These are phyloP conservation scores for Dione vanillae DNA, from an alignment of 2,888 invertebrate genomes.

Conservation along the genomic window DNA sequence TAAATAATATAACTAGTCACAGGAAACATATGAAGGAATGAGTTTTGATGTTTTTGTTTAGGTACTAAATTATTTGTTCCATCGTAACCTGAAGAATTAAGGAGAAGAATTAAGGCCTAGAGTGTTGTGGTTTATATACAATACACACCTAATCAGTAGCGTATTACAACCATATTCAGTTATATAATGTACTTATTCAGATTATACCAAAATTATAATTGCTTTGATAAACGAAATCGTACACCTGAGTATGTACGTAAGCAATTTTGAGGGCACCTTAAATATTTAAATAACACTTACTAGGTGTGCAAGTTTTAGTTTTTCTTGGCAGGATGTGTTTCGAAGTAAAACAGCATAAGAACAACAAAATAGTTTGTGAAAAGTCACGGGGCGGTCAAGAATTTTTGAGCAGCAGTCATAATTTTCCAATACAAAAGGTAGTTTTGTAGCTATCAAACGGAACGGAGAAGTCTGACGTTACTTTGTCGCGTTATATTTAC, in stretches of 20 bases:
- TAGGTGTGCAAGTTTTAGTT: not conserved
- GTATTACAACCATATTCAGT: not conserved
- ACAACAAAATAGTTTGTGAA: not conserved
- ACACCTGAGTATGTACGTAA: too few species aligned
- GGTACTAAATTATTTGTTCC: too few species aligned
- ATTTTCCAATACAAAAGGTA: constrained; percentile 37
- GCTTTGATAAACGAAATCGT: not conserved
- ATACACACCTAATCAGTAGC: too few species aligned
- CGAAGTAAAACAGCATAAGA: not conserved
- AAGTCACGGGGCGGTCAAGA: constrained; percentile 6
- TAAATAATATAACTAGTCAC: too few species aligned
- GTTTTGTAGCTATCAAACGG: constrained; percentile 38
- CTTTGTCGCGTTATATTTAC: constrained; percentile 60
- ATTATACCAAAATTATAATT: not conserved
- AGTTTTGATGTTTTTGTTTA: too few species aligned
- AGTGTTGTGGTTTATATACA: too few species aligned
- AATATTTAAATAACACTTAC: not conserved
- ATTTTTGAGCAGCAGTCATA: constrained; percentile 30
- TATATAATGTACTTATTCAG: too few species aligned
- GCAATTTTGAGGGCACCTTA: not conserved
- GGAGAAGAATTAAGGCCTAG: too few species aligned
- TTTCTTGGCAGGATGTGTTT: not conserved
- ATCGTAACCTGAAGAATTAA: too few species aligned
- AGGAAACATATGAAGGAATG: too few species aligned
- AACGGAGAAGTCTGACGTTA: constrained; percentile 48